These are phyloP conservation scores for Drosophila punjabiensis DNA, from an alignment of 1,140 invertebrate species.

Conservation along the genomic window DNA sequence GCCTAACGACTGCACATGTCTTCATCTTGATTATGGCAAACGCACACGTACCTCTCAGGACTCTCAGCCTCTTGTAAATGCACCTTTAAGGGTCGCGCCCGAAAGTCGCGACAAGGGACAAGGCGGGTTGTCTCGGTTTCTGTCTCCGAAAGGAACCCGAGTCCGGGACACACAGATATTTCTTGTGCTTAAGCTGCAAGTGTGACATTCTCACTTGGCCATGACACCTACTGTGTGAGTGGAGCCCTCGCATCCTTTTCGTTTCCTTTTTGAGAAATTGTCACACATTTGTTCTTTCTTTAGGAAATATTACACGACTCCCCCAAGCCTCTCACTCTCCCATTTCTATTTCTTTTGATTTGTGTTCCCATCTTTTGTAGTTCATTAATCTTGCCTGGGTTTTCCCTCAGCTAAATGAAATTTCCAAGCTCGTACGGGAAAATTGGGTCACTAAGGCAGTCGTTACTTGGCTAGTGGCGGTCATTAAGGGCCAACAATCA, in stretches of 20 bases:
- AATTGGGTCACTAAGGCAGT: slow-evolving; percentile 72
- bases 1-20: slow-evolving; percentile 74
- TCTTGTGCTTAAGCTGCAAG: slow-evolving; percentile 65
- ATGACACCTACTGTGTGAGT: slow-evolving; percentile 59
- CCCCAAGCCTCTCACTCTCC: slow-evolving; percentile 22
- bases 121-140: slow-evolving; percentile 27
- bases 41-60: slow-evolving; percentile 54
- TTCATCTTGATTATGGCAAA: slow-evolving; percentile 67
- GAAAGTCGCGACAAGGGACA: slow-evolving; percentile 30
- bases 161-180: slow-evolving; percentile 34
- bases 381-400: slow-evolving; percentile 70
- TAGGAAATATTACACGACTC: slow-evolving; percentile 28
- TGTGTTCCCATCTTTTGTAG: slow-evolving; percentile 78
- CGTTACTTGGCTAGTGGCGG: slow-evolving; percentile 34
- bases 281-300: slow-evolving; percentile 71
- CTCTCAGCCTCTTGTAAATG: slow-evolving; percentile 30
- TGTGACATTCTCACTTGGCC: slow-evolving; percentile 80
- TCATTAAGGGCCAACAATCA: slow-evolving; percentile 41
- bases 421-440: slow-evolving; percentile 20
- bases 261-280: slow-evolving; percentile 69
- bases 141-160: slow-evolving; percentile 23
- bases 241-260: slow-evolving; percentile 52
- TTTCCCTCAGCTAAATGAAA: slow-evolving; percentile 29
- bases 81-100: slow-evolving; percentile 58
- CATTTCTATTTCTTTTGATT: slow-evolving; percentile 71